Base-by-base conservation (phyloP, 1,140 invertebrate species). In the Harlomillsia oculata region DNA sequence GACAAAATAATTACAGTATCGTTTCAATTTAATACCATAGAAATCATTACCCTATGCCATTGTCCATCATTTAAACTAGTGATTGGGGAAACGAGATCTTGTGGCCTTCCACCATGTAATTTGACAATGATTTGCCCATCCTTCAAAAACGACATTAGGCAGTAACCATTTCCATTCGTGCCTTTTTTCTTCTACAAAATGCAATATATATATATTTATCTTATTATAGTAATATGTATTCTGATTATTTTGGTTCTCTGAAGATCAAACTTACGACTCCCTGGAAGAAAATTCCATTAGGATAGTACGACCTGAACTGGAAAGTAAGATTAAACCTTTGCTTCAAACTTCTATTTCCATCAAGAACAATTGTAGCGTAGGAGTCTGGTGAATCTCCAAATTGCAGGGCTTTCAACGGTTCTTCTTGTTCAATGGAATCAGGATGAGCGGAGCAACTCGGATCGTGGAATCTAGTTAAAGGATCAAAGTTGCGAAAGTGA, bases 291-390 rank as follows among this genome's bases (percentile, higher is more conserved):
- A 92, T 69, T 32, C 89, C 90, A 67, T 90, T 82, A 0, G 81
- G 79, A 71, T 89, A 86, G 67, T 85, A 90, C 0, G 89, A 93
- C 25, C 89, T 74, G 67, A 94, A 87, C 63, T 87, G 81, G 62
- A 94, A 82, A 49, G 84, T 80, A 29, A 93, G 72, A 6, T 78
- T 76, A 65, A 89, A 89, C 65, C 82, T 80, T 56, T 79, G 79
- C 54, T 80, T 77, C 74, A 83, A 80, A 54, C 82, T 79, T 64
- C 77, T 77, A 32, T 79, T 75, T 20, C 75, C 76, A 40, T 78
- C 76, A 9, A 85, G 70, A 55, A 80, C 76, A 16, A 87, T 70
- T 56, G 79, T 76, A 0, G 88, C 82, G 67, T 87, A 83, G 68
- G 87, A 89, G 57, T 85, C 77, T 0, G 78, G 69, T 48, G 78